Base-by-base conservation (phyloP, 2,113 vertebrate genomes). In the Rhegmatorhina hoffmannsi region DNA sequence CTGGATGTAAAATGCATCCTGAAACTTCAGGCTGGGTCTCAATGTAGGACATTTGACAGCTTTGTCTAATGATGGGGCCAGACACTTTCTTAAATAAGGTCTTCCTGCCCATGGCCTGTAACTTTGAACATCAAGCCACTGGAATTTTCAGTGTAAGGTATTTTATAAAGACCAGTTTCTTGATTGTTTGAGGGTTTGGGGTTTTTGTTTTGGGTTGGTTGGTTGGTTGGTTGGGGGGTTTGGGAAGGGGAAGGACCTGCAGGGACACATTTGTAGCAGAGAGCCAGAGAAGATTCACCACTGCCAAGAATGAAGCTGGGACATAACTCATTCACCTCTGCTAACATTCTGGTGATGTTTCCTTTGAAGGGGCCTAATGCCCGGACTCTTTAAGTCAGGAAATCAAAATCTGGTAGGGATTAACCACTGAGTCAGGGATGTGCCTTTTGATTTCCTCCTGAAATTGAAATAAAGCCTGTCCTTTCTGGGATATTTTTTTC, bases 391-490 rank as follows among this genome's bases (percentile, higher is more conserved):
- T 1, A 10, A 82, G 74, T 58, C 87, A 95, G 91, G 89, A 92
- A 90, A 82, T 66, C 82, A 87, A 68, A 87, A 92, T 94, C 60
- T 92, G 60, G 31, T 56, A 17, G 33, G 46, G 80, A 77, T 93
- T 93, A 93, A 34, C 47, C 23, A 38, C 13, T 63, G 28, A 69
- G 62, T 62, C 81, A 68, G n/a, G 31, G 77, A 87, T 67, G 52
- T 82, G 56, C 40, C 49, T 89, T 95, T 92, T 72, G 66, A 82
- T 95, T 92, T 78, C 52, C 49, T 72, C 49, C 62, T 89, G 58
- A 83, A 94, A 80, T 36, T 83, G 82, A 90, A 90, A 83, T 88
- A 77, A 69, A 91, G 17, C 36, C 25, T 31, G 46, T 60, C 63
- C 2, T 0, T 67, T 74, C 40, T 29, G 38, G 49, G n/a, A 59